A percentile compares a stretch with the other conserved stretches of the same genome.
Evolutionary conservation across 2,113 vertebrate species (phyloP).

Genomic region (Urocolius indicus): DNA sequence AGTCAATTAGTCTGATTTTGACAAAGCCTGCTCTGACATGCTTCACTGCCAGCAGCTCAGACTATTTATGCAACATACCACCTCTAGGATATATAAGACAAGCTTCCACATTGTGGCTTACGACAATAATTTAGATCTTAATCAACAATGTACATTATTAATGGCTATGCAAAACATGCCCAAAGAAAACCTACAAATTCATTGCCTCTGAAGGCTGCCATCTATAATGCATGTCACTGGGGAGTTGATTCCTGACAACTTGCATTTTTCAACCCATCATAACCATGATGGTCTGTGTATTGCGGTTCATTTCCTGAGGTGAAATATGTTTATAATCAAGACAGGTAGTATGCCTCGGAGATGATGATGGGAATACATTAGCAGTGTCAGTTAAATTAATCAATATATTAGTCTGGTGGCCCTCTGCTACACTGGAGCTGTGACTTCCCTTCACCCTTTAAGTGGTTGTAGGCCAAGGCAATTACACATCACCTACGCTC

Average conservation of each 20-base stretch:
- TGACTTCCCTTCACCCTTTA: background rate
- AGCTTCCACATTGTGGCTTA: background rate
- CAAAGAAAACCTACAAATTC: background rate
- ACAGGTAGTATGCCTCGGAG: background rate
- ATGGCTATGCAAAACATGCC: background rate
- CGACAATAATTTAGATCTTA: background rate
- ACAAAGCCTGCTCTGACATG: background rate
- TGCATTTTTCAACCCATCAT: background rate
- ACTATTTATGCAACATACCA: background rate
- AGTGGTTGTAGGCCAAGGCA: background rate
- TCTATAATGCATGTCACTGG: background rate
- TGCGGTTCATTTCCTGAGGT: background rate
- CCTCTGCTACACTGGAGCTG: background rate
- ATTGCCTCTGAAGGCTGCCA: background rate
- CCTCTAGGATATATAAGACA: background rate
- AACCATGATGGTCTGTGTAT: background rate
- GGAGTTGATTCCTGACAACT: background rate
- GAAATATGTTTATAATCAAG: background rate
- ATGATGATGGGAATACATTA: background rate
- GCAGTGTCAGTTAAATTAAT: background rate
- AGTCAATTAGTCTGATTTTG: background rate
- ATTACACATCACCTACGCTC: accelerated
- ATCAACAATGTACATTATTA: background rate
- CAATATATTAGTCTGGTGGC: accelerated
- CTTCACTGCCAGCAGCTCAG: background rate